Percentiles rank a stretch among this genome's conserved stretches.
These are phyloP conservation scores for Slavum lentiscoides DNA, from an alignment of 2,888 invertebrate species.

Conservation along the genomic window DNA sequence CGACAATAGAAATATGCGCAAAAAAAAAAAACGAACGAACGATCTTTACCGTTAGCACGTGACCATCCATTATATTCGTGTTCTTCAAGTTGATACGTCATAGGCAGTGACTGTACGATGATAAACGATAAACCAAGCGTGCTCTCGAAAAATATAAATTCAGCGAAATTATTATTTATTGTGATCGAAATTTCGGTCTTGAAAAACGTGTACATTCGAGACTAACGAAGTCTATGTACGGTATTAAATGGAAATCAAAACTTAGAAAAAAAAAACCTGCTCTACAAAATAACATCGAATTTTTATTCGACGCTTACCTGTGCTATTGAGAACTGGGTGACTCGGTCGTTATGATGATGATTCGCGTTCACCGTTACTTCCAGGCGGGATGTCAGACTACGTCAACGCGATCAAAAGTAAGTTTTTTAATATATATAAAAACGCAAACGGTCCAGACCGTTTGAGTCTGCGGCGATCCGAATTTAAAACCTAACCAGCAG, in stretches of 20 bases:
- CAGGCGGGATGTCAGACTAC: neutral
- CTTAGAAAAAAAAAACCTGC: no score
- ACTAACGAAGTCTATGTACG: no score
- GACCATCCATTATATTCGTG: neutral
- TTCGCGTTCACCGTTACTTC: constrained; percentile 24
- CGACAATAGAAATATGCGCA: no score
- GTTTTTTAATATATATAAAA: neutral
- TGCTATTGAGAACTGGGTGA: constrained; percentile 30
- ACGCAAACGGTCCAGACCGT: constrained; percentile 1
- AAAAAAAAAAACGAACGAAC: neutral
- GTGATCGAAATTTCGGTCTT: no score
- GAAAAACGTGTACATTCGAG: no score
- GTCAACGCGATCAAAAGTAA: constrained; percentile 5
- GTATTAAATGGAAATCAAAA: no score
- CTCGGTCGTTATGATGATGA: constrained; percentile 32
- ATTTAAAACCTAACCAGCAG: neutral
- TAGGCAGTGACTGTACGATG: neutral
- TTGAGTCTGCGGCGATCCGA: neutral
- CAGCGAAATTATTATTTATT: no score
- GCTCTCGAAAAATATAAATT: no score
- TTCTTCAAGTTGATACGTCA: no score
- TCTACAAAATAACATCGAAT: no score
- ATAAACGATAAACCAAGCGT: no score
- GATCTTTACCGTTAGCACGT: constrained; percentile 49
- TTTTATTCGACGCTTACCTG: no score